Evolutionary conservation across 2,888 invertebrate species (phyloP).

Genomic region (Pollenia labialis): DNA sequence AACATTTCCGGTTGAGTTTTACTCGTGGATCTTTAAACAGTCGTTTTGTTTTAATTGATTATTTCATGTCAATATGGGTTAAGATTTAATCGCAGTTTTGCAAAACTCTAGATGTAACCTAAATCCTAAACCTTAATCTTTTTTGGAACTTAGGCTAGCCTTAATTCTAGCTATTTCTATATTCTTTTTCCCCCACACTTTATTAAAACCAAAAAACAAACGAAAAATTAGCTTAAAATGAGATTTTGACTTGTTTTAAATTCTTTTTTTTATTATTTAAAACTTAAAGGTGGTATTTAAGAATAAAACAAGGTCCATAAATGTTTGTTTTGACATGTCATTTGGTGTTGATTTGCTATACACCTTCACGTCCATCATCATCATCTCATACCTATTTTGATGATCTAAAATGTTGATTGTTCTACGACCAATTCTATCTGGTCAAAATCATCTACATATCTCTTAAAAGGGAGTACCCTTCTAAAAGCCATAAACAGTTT

Average conservation of each 20-base stretch:
- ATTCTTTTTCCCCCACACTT: too few relatives aligned
- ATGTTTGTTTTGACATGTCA: constrained; percentile 44
- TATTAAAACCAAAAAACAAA: too few relatives aligned
- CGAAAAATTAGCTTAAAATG: neutral
- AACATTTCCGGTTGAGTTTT: too few relatives aligned
- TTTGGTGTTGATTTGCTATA: constrained; percentile 58
- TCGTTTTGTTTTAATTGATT: too few relatives aligned
- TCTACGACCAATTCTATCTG: constrained; percentile 27
- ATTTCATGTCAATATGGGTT: too few relatives aligned
- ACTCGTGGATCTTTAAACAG: too few relatives aligned
- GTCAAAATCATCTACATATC: constrained; percentile 9
- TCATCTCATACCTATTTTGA: neutral
- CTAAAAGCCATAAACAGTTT: constrained; percentile 29
- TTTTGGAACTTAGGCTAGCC: too few relatives aligned
- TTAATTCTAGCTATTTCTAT: too few relatives aligned
- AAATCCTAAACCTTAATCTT: too few relatives aligned
- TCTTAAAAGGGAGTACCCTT: neutral
- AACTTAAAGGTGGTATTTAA: constrained; percentile 37
- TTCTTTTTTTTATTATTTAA: constrained; percentile 10
- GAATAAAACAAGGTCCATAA: neutral
- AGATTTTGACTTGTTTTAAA: constrained; percentile 26
- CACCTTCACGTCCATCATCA: constrained; percentile 30
- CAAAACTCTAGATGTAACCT: too few relatives aligned
- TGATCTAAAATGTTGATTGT: constrained; percentile 35
- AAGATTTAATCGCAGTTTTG: too few relatives aligned